Evolutionary conservation across 2,797 vertebrate genomes (phyloP).

Genomic region (Sebastiscus tertius): DNA sequence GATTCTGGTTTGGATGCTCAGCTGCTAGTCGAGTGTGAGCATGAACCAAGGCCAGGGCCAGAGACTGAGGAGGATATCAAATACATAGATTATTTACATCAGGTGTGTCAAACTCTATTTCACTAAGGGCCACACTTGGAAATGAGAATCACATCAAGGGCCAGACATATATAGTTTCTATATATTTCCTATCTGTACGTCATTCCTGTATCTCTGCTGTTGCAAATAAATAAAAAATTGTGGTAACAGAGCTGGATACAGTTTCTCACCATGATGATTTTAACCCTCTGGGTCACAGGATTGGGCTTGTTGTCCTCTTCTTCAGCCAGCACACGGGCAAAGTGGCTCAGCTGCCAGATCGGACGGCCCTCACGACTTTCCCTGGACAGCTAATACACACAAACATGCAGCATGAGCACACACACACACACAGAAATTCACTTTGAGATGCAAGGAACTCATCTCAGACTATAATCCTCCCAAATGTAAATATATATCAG

Average conservation of each 20-base stretch:
- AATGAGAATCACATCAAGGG: too few relatives aligned
- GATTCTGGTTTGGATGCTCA: constrained; percentile 64
- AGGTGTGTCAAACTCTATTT: too few relatives aligned
- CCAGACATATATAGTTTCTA: too few relatives aligned
- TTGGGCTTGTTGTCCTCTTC: constrained; percentile 99
- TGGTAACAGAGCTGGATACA: background rate
- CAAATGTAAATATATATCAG: background rate
- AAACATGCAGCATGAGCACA: background rate
- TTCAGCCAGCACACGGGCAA: constrained; percentile 86
- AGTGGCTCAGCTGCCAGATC: constrained; percentile 97
- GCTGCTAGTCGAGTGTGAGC: constrained; percentile 91
- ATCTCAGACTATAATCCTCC: background rate
- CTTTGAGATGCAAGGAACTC: background rate
- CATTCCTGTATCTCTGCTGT: too few relatives aligned
- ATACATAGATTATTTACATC: fast-evolving
- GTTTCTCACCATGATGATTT: constrained; percentile 95
- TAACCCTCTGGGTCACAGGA: constrained; percentile 97
- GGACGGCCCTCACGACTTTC: constrained; percentile 95
- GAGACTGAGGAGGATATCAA: constrained; percentile 80
- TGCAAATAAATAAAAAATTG: too few relatives aligned
- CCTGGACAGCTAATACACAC: constrained; percentile 80
- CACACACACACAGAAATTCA: background rate
- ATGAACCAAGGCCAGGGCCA: constrained; percentile 95
- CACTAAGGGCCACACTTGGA: background rate
- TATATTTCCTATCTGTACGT: too few relatives aligned